Evolutionary conservation across 2,888 invertebrate genomes (phyloP), one percentile per base, ranked within the genome.

Genomic region (Apotomis turbidana): DNA sequence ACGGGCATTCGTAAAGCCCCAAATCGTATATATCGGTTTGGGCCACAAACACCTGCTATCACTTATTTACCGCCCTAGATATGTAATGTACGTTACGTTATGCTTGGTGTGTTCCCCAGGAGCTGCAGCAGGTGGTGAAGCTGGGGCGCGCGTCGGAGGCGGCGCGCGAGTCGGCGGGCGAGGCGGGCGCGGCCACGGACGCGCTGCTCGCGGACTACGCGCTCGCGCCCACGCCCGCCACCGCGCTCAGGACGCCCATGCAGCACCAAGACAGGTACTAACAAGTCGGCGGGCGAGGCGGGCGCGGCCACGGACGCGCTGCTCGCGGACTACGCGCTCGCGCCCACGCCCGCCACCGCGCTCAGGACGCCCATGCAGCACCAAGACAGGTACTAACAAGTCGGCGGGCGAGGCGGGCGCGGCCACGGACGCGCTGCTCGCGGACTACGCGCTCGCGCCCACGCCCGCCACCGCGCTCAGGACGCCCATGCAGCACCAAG

Each of bases 111-210:
- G 5, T 15, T 46, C 46, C 46, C 70, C 87, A 96, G 92, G 98
- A 98, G 87, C 86, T 98, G 70, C 97, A 97, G 79, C 97, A 98
- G 93, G 98, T 98, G 3, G 98, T 98, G 10, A 98, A 98, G 90
- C 91, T 99, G 58, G 99, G 99, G 27, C 95, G 97, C 59, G 97
- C 97, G 0, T 97, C 97, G 76, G 98, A 99, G 89, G 95, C 96
- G 73, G 99, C 98, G 3, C 96, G 98, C 76, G 98, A 98, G 89
- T 96, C 96, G 0, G 97, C 97, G 0, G 95, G 96, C 9, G 98
- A 96, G 79, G 86, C 76, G 44, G 81, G 97, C 96, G 38, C 94
- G 94, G 95, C 97, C 0, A 97, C 97, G 0, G 97, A 97, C 81
- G 95, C 96, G 15, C 94, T 98, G 38, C 90, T 98, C 10, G 96